A percentile compares a stretch with the other conserved stretches of the same genome.
Conservation (phyloP, 2,888 invertebrate species). For the Tolmerus cingulatus region DNA sequence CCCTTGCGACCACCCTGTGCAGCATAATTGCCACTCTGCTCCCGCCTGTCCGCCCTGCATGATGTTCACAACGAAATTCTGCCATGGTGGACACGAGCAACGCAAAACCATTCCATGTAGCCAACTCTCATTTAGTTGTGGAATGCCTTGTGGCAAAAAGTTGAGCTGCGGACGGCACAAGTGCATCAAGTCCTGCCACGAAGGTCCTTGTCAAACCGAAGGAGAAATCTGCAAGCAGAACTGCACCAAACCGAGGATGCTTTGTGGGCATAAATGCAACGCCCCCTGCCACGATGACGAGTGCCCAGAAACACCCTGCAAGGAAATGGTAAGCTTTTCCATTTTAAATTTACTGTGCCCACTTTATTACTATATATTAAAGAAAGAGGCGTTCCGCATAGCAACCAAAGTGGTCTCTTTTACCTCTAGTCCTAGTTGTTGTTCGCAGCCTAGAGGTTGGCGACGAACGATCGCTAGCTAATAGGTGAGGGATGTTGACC, state of each 20-base stretch:
- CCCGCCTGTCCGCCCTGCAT: constrained; percentile 83
- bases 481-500: neutral
- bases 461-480: neutral
- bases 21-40: constrained; percentile 83
- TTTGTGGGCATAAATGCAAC: constrained; percentile 88
- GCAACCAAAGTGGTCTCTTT: neutral
- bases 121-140: constrained; percentile 86
- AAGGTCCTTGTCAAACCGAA: constrained; percentile 72
- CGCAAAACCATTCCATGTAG: constrained; percentile 82
- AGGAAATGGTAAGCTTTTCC: constrained; percentile 69
- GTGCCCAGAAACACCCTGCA: constrained; percentile 77
- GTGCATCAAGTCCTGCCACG: constrained; percentile 83
- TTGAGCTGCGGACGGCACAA: constrained; percentile 85
- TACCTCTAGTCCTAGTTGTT: neutral
- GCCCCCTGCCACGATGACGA: constrained; percentile 80
- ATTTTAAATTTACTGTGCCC: neutral
- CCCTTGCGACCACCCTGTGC: constrained; percentile 81
- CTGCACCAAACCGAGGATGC: constrained; percentile 72
- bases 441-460: neutral
- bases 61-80: constrained; percentile 83
- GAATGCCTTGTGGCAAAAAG: constrained; percentile 82
- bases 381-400: neutral
- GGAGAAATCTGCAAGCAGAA: constrained; percentile 81
- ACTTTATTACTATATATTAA: neutral
- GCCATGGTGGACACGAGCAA: constrained; percentile 82